Base-by-base conservation (phyloP, 2,888 invertebrate genomes). In the Dolichomitus sp. region DNA sequence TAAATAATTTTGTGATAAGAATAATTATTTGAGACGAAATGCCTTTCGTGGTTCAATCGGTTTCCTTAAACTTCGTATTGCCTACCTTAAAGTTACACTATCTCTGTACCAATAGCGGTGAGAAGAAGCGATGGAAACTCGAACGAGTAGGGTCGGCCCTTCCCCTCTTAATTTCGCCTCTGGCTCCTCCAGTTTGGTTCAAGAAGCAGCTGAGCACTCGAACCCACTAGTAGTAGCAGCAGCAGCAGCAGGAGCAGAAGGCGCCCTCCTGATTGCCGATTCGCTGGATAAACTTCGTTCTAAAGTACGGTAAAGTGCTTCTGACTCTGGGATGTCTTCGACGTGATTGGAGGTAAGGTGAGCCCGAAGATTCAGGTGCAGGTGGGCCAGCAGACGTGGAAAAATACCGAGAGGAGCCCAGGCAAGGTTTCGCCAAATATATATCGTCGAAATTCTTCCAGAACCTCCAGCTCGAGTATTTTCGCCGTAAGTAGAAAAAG, bases 261-360 rank as follows among this genome's bases (percentile, higher is more conserved):
- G 57, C 40, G 57, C 42, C 80, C 77, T 65, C 48, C 77, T 77
- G 83, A 83, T 83, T 80, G 80, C 73, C 80, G 80, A 80, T 80
- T 80, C 80, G 80, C 57, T 83, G 80, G 80, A 83, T 83, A 80
- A 83, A 83, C 83, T 80, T 80, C 57, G 63, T 12, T 50, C 50
- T 19, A 61, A 73, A 65, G 74, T n/a, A 74, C 73, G 80, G 72
- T 76, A 80, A 76, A 66, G 59, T 76, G 80, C 74, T 80, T 54
- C 45, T 57, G 54, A 75, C 48, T 14, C 45, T 12, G 30, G 37
- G 42, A 61, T 50, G 65, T 75, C 76, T 61, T 66, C 68, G 48
- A 59, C 63, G 65, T 80, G 80, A 83, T 83, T 80, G 77, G 80
- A 83, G 80, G 83, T 83, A 63, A 74, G 69, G 48, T 65, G 63